Evolutionary conservation across 2,888 invertebrate genomes (phyloP).

Genomic region (Ophioninae sp.): DNA sequence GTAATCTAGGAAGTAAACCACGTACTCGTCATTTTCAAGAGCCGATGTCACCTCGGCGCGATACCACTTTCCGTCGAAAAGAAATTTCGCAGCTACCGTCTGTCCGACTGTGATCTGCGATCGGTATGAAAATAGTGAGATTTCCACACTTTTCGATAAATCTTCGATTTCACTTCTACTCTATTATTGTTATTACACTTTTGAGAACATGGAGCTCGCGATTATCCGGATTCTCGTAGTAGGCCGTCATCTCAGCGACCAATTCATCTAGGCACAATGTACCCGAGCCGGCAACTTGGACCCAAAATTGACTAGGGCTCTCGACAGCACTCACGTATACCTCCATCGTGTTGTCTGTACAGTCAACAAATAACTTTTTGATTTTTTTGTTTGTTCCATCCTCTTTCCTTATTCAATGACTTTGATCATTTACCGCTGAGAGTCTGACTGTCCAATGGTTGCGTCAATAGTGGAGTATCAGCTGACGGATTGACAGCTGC

Average conservation of each 20-base stretch:
- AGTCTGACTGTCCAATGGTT: slow-evolving; percentile 37
- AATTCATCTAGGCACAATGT: slow-evolving; percentile 90
- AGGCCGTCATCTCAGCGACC: slow-evolving; percentile 91
- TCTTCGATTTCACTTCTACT: background rate
- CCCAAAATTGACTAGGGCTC: slow-evolving; percentile 91
- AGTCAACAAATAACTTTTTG: slow-evolving; percentile 43
- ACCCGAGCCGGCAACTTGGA: slow-evolving; percentile 90
- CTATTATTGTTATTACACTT: slow-evolving; percentile 71
- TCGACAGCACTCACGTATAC: slow-evolving; percentile 94
- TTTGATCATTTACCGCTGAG: slow-evolving; percentile 56
- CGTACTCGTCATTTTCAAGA: slow-evolving; percentile 84
- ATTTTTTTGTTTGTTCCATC: background rate
- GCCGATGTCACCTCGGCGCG: slow-evolving; percentile 87
- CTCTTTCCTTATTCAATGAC: background rate
- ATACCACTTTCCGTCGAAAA: slow-evolving; percentile 93
- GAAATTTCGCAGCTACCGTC: slow-evolving; percentile 92
- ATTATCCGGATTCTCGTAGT: slow-evolving; percentile 87
- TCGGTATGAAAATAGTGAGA: background rate
- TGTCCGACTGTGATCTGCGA: slow-evolving; percentile 86
- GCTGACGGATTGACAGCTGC: slow-evolving; percentile 41
- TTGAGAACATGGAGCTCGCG: slow-evolving; percentile 83
- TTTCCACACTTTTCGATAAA: background rate
- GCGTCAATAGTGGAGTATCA: slow-evolving; percentile 45
- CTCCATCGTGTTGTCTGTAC: slow-evolving; percentile 86
- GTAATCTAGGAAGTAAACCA: slow-evolving; percentile 93